These are phyloP conservation scores for Lissocephala sabroskyi DNA, from an alignment of 2,888 invertebrate species.

Conservation along the genomic window DNA sequence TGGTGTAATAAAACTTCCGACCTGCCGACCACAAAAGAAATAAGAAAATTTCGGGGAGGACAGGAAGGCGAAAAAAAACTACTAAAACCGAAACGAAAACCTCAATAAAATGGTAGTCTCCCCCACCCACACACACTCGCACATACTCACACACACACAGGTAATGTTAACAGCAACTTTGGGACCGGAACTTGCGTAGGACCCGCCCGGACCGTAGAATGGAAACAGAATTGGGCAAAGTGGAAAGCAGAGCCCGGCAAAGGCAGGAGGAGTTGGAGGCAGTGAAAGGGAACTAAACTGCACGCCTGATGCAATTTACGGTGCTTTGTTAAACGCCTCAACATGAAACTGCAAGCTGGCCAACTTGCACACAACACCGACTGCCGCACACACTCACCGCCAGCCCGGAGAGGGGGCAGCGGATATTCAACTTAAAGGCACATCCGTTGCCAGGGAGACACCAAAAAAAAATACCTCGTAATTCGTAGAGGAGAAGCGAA, in stretches of 20 bases:
- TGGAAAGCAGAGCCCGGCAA: constrained; percentile 4
- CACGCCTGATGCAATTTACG: constrained; percentile 55
- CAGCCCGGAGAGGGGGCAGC: constrained; percentile 14
- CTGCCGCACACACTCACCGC: constrained; percentile 5
- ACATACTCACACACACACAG: constrained; percentile 6
- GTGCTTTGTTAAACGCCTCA: constrained; percentile 59
- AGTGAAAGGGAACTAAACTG: constrained; percentile 13
- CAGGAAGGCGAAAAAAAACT: neutral
- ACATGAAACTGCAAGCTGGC: constrained; percentile 46
- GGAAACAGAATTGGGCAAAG: constrained; percentile 1
- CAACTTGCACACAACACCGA: constrained; percentile 22
- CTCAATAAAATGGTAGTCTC: constrained; percentile 37
- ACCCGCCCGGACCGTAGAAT: no score
- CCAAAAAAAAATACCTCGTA: no score
- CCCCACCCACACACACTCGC: neutral
- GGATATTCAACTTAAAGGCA: constrained; percentile 62
- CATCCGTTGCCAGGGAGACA: constrained; percentile 33
- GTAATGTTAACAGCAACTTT: neutral
- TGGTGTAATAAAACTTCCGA: constrained; percentile 23
- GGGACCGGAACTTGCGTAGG: no score
- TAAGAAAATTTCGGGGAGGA: no score
- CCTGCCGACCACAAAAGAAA: neutral
- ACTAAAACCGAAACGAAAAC: constrained; percentile 5
- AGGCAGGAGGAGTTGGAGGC: no score
- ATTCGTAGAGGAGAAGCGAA: no score